phyloP scores from a whole-genome alignment of 2,113 vertebrate genomes.

The Delphinus delphis region DNA sequence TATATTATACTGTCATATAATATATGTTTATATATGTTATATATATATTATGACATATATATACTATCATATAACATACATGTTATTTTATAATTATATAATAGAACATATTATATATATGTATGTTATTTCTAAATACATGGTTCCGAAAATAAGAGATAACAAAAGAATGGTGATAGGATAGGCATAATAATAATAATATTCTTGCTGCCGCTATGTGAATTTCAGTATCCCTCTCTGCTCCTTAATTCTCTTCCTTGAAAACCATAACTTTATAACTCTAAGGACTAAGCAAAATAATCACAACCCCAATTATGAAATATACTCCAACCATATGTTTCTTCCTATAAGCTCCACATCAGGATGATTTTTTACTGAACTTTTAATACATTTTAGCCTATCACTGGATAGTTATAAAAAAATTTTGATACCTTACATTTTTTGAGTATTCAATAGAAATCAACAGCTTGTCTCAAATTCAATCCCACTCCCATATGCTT shows the following conservation, averaged over 20 bases:
- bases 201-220: neutral
- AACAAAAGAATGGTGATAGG: neutral
- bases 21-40: neutral
- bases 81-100: neutral
- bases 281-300: neutral
- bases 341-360: neutral
- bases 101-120: neutral
- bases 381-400: neutral
- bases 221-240: neutral
- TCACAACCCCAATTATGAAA: neutral
- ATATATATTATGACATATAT: neutral
- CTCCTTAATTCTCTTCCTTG: neutral
- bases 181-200: neutral
- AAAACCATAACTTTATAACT: neutral
- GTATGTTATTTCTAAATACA: neutral
- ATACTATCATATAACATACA: neutral
- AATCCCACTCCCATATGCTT: slow-evolving; percentile 67
- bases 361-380: neutral
- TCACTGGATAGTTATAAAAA: neutral
- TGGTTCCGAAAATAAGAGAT: slow-evolving; percentile 27
- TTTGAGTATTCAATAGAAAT: slow-evolving; percentile 55
- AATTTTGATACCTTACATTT: slow-evolving; percentile 13
- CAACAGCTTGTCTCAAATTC: slow-evolving; percentile 68
- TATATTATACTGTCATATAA: neutral
- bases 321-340: neutral